A percentile compares a stretch with the other conserved stretches of the same genome.
Evolutionary conservation across 2,113 vertebrate genomes (phyloP).

Genomic region (Callocephalon fimbriatum): DNA sequence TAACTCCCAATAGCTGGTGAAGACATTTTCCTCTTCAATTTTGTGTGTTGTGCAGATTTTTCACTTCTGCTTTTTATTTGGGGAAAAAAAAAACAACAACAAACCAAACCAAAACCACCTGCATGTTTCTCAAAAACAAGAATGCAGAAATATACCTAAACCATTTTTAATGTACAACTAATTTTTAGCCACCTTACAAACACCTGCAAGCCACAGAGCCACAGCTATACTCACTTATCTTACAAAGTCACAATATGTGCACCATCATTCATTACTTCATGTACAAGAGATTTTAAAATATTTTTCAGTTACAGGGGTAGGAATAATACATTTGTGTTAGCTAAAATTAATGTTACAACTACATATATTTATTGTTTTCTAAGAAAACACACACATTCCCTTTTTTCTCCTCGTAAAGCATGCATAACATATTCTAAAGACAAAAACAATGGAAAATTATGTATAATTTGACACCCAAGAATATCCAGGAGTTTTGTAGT

Average conservation of each 20-base stretch:
- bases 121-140: background rate
- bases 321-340: background rate
- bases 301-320: background rate
- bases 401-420: background rate
- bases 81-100: background rate
- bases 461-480: background rate
- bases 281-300: background rate
- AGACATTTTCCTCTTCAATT: background rate
- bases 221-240: background rate
- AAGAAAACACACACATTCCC: background rate
- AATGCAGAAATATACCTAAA: background rate
- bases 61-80: background rate
- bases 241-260: background rate
- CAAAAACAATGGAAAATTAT: background rate
- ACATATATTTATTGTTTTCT: background rate
- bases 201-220: background rate
- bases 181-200: background rate
- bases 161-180: background rate
- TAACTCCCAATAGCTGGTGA: background rate
- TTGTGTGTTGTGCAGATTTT: background rate
- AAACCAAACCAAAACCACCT: background rate
- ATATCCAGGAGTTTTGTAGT: background rate
- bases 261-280: background rate
- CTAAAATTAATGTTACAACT: background rate
- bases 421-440: background rate